These are phyloP conservation scores for Drosophila sp. DNA, from an alignment of 1,140 invertebrate species.

Conservation along the genomic window DNA sequence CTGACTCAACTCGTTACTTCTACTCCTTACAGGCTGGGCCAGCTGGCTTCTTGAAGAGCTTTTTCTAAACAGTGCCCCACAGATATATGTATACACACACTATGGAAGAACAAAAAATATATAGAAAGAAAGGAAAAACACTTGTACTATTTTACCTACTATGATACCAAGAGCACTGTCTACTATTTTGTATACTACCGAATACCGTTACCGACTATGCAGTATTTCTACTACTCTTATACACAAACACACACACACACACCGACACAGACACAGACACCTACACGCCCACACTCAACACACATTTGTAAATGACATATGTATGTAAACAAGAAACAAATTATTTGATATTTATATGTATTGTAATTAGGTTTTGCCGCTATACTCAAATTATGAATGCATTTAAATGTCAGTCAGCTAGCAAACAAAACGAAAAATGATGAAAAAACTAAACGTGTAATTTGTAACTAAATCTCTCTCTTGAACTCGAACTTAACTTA, in stretches of 20 bases:
- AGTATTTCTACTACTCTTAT: conserved; percentile 57
- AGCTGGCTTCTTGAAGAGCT: conserved; percentile 94
- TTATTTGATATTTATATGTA: conserved; percentile 77
- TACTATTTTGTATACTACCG: conserved; percentile 81
- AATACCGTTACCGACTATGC: conserved; percentile 68
- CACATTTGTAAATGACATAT: conserved; percentile 79
- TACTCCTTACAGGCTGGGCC: conserved; percentile 88
- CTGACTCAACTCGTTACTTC: neutral
- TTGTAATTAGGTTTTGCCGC: conserved; percentile 78
- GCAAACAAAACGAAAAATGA: neutral
- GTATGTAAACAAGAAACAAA: conserved; percentile 60
- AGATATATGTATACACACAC: conserved; percentile 25
- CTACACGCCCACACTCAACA: conserved; percentile 36
- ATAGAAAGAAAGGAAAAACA: conserved; percentile 35
- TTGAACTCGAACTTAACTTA: conserved; percentile 56
- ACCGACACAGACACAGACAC: conserved; percentile 55
- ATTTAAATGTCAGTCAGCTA: conserved; percentile 71
- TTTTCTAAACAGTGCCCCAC: conserved; percentile 87
- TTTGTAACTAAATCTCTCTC: conserved; percentile 21
- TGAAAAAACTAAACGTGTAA: conserved; percentile 21
- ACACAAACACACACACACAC: conserved; percentile 24
- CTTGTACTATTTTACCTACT: conserved; percentile 61
- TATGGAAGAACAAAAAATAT: conserved; percentile 26
- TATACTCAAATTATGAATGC: conserved; percentile 80
- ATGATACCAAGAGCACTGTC: conserved; percentile 69